These are phyloP conservation scores for Actenoides hombroni DNA, from an alignment of 2,113 vertebrate genomes.

Conservation along the genomic window DNA sequence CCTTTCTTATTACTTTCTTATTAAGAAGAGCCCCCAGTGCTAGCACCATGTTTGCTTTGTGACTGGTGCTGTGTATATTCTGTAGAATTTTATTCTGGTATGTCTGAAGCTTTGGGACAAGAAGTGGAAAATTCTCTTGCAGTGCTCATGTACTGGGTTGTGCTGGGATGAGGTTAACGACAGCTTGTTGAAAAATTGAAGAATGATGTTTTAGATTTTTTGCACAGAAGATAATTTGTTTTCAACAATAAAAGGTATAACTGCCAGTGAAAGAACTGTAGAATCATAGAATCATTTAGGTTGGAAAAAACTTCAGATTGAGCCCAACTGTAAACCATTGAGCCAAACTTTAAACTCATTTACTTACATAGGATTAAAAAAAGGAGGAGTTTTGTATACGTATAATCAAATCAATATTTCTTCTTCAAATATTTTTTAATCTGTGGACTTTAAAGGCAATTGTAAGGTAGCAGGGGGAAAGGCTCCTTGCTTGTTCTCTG, in stretches of 20 bases:
- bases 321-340: background rate
- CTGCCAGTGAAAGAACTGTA: background rate
- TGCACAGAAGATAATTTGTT: background rate
- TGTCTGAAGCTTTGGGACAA: background rate
- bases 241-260: background rate
- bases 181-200: background rate
- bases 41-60: background rate
- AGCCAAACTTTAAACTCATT: background rate
- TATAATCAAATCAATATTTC: background rate
- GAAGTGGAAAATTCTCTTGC: background rate
- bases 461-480: background rate
- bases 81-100: background rate
- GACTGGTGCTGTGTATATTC: background rate
- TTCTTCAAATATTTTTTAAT: background rate
- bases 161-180: background rate
- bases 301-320: background rate
- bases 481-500: background rate
- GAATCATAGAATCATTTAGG: background rate
- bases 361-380: background rate
- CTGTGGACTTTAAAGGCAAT: background rate
- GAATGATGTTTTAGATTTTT: background rate
- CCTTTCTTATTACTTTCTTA: background rate
- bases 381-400: background rate
- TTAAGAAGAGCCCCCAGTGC: background rate
- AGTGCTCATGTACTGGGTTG: background rate